Percentiles rank a stretch among this genome's conserved stretches.
phyloP scores from a whole-genome alignment of 2,797 vertebrate genomes.

The Acrossocheilus wenchowensis region DNA sequence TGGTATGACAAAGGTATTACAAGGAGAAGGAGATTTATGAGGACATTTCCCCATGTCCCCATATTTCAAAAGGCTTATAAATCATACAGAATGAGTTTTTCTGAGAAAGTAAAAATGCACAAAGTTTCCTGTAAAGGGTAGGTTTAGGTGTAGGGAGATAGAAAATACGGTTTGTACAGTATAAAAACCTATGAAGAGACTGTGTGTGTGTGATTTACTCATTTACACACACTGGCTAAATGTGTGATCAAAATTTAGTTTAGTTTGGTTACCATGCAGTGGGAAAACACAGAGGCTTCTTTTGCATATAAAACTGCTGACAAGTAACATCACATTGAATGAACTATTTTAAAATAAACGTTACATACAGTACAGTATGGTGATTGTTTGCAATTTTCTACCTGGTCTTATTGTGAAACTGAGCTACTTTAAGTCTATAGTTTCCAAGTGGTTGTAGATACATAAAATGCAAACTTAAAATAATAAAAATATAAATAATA shows the following conservation, averaged over 20 bases:
- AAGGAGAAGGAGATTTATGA: no score
- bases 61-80: no score
- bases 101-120: no score
- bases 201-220: not conserved
- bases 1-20: no score
- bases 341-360: not conserved
- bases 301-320: not conserved
- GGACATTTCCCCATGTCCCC: no score
- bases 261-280: not conserved
- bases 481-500: not conserved
- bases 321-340: not conserved
- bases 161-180: no score
- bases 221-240: not conserved
- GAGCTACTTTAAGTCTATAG: not conserved
- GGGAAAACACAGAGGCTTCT: not conserved
- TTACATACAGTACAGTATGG: not conserved
- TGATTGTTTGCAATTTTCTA: not conserved
- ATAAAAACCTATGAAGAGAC: no score
- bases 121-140: no score
- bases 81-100: no score
- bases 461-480: not conserved
- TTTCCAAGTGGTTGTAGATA: not conserved
- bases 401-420: not conserved
- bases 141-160: no score
- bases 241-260: not conserved